Evolutionary conservation across 2,113 vertebrate species (phyloP), one percentile per base, ranked within the genome.

Genomic region (Lota lota): DNA sequence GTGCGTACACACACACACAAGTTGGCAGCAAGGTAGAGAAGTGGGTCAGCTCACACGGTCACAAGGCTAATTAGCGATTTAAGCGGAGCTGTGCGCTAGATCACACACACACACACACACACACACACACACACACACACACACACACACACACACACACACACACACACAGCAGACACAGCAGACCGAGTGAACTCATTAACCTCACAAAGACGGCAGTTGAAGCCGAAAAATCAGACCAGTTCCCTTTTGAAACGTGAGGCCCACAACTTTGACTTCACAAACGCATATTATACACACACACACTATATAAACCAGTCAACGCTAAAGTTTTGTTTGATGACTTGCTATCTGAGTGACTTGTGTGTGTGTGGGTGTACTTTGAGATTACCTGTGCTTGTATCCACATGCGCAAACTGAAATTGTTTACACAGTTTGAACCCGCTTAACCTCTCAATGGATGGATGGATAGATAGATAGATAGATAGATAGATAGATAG

Each of bases 61-160:
- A 84, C 66, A 80, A 80, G 78, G 80, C 80, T 86, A 87, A 89
- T 87, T 81, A 80, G 74, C 73, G 73, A 77, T 80, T 83, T 78
- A 50, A 67, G 16, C 68, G 20, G 68, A 2, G 69, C 33, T 14
- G 66, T 66, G 72, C 56, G 24, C 61, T 70, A 53, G 73, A 68
- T 82, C 79, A 70, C 77, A 63, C 16, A 18, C n/a, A 54, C 50
- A 19, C n/a, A 60, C 61, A 56, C 62, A 51, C 67, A 36, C 64
- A 20, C 17, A 53, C 61, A 51, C 68, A 22, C 75, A 59, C 12
- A 22, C 19, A 50, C 51, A 36, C 51, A 63, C 58, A 33, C n/a
- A 18, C 57, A 10, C 6, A 21, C 61, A 56, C 63, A 47, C 58
- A 28, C 63, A 14, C 8, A 28, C 62, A 60, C 65, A 18, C 71